These are phyloP conservation scores for Shargacucullia verbasci DNA, from an alignment of 2,888 invertebrate species.

Conservation along the genomic window DNA sequence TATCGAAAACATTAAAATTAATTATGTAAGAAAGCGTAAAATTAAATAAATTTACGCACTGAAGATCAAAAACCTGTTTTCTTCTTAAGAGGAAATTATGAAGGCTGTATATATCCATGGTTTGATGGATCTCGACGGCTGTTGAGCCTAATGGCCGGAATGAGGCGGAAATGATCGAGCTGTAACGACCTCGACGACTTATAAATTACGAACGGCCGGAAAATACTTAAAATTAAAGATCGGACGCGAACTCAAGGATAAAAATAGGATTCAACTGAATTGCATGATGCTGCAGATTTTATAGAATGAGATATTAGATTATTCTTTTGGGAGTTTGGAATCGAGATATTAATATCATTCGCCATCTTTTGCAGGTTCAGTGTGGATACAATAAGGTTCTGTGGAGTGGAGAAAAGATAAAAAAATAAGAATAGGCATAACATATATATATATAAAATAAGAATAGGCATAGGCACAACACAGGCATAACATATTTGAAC, in stretches of 20 bases:
- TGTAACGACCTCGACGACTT: slow-evolving; percentile 27
- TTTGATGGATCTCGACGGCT: slow-evolving; percentile 28
- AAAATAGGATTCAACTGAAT: slow-evolving; percentile 28
- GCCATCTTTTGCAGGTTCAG: too few relatives aligned
- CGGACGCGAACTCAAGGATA: background rate
- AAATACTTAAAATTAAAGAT: slow-evolving; percentile 39
- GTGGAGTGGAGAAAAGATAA: too few relatives aligned
- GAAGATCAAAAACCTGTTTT: background rate
- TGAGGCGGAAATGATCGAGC: slow-evolving; percentile 29
- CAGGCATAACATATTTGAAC: too few relatives aligned
- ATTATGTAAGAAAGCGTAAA: too few relatives aligned
- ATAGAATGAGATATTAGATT: background rate
- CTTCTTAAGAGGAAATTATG: slow-evolving; percentile 5
- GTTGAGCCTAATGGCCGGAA: slow-evolving; percentile 18
- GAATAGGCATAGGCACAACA: too few relatives aligned
- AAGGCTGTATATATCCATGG: slow-evolving; percentile 5
- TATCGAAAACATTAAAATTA: too few relatives aligned
- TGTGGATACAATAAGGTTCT: too few relatives aligned
- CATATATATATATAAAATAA: too few relatives aligned
- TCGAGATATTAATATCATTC: too few relatives aligned
- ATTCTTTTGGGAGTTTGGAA: background rate
- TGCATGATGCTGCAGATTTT: slow-evolving; percentile 11
- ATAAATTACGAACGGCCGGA: slow-evolving; percentile 19
- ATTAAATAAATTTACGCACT: background rate
- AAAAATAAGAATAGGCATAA: too few relatives aligned